These are phyloP conservation scores for Willisornis vidua DNA, from an alignment of 2,113 vertebrate species.

Conservation along the genomic window DNA sequence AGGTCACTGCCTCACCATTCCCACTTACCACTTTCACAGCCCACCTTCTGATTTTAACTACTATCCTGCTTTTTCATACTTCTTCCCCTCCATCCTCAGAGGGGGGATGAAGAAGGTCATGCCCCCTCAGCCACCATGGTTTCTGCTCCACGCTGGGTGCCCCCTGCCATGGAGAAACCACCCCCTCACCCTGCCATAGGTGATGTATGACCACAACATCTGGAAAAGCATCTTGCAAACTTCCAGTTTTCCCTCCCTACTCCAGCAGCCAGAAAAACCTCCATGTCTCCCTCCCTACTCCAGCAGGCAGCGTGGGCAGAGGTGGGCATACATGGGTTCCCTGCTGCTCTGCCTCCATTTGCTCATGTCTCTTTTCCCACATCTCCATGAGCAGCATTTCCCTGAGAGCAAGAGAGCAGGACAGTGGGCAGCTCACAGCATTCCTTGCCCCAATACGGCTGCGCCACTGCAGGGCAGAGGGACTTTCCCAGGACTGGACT, in stretches of 20 bases:
- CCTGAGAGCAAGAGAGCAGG: fast-evolving
- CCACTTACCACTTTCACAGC: no score
- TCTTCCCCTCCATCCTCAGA: not conserved
- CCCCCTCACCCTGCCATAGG: not conserved
- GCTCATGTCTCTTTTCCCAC: not conserved
- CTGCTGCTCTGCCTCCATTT: fast-evolving
- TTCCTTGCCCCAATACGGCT: not conserved
- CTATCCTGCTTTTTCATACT: not conserved
- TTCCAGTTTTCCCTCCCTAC: not conserved
- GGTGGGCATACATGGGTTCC: fast-evolving
- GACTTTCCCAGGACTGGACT: not conserved
- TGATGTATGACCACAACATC: not conserved
- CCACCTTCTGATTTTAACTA: not conserved
- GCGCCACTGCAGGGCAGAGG: not conserved
- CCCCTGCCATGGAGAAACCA: fast-evolving
- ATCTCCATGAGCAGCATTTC: not conserved
- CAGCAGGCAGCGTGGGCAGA: not conserved
- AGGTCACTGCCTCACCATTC: fast-evolving
- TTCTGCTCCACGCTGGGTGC: not conserved
- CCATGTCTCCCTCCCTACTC: fast-evolving
- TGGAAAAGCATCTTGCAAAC: not conserved
- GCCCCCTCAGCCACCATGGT: not conserved
- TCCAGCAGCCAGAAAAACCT: not conserved
- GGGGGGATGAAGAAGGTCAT: fast-evolving
- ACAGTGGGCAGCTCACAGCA: not conserved